Evolutionary conservation across 2,888 invertebrate species (phyloP), one percentile per base, ranked within the genome.

Genomic region (Conistra vaccinii): DNA sequence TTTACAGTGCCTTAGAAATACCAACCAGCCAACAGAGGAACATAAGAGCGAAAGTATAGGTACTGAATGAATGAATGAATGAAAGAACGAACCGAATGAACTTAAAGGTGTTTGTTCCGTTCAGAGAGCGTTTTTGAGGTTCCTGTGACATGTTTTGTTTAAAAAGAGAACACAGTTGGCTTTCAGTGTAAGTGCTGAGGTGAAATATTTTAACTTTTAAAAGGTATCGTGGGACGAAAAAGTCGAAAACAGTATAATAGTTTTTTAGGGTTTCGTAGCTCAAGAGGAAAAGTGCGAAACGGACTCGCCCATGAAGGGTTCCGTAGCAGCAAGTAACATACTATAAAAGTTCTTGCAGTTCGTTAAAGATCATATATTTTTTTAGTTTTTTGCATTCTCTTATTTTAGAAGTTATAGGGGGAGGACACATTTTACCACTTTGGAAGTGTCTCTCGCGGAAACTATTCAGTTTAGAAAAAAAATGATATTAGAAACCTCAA

Each of bases 71-170:
- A 68, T 60, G 14, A 68, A 20, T n/a, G 48, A 68, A 68, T 57
- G 58, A 42, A 60, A 60, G 55, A 66, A 39, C 79, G 57, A 35
- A 79, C 7, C 29, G 20, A 58, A 35, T 58, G 65, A 73, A 57
- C 55, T 39, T 14, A 69, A 77, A 77, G 6, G n/a, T 61, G 60
- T 82, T 83, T 83, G 71, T 83, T 71, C 72, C 72, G 35, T 83
- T 72, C 53, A 17, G 12, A n/a, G 45, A 61, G 60, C 10, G 60
- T 5, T 60, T 75, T 82, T 23, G 45, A 82, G 23, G 60, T 17
- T 29, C 32, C 42, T 57, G 60, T 65, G 58, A 61, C 39, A 55
- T 68, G 78, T 77, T 39, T 80, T 71, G 55, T 71, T 57, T n/a
- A n/a, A n/a, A n/a, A 29, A 35, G 48, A 51, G 60, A 53, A 68